These are phyloP conservation scores for Dryas iulia DNA, from an alignment of 1,140 invertebrate genomes.

Conservation along the genomic window DNA sequence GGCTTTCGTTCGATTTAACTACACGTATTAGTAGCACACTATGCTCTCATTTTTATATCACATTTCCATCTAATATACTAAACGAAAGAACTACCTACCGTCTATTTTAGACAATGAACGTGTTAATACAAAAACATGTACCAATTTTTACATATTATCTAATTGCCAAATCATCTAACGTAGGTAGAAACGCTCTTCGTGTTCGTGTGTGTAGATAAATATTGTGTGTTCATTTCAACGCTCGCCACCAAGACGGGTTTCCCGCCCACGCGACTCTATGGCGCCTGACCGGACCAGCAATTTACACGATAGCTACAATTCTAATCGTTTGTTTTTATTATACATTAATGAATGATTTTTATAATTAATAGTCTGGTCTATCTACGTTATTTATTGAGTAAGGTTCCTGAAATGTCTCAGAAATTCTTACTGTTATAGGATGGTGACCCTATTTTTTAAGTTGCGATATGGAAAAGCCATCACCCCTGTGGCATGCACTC, in stretches of 20 bases:
- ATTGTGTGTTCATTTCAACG: constrained; percentile 56
- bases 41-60: neutral
- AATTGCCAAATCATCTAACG: neutral
- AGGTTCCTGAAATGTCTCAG: neutral
- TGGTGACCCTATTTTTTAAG: neutral
- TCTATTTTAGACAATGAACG: neutral
- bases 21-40: neutral
- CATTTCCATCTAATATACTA: neutral
- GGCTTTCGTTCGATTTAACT: constrained; percentile 24
- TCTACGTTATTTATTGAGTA: neutral
- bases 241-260: constrained; percentile 72
- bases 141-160: neutral
- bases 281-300: constrained; percentile 65
- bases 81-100: neutral
- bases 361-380: neutral
- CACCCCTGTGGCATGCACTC: constrained; percentile 49
- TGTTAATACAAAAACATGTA: neutral
- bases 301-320: constrained; percentile 52
- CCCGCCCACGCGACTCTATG: constrained; percentile 75
- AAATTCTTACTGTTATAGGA: neutral
- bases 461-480: neutral
- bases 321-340: constrained; percentile 37
- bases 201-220: neutral
- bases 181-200: constrained; percentile 24
- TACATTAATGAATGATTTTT: neutral